Evolutionary conservation across 2,797 vertebrate species (phyloP), one percentile per base, ranked within the genome.

Genomic region (Sciaenops ocellatus): DNA sequence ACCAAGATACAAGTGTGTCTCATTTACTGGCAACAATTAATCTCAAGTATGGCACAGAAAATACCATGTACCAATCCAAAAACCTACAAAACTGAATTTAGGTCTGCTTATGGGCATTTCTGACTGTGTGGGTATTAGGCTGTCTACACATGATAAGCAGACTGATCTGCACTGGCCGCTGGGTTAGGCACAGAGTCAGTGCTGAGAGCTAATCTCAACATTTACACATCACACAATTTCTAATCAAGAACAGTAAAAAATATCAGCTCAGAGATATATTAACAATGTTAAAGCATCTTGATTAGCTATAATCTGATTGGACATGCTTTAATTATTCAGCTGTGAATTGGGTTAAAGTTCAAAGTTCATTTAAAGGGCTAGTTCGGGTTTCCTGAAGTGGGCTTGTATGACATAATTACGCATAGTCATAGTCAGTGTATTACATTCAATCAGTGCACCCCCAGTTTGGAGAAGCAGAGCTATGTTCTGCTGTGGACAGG

Each of bases 21-120:
- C 57, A 54, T 82, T 77, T 82, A 89, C 66, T 50, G 42, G 72
- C 72, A 88, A 85, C 69, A 82, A 82, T 89, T 85, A 76, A 89
- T 87, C 80, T 85, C 78, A 59, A 57, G 69, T 56, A 60, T 67
- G 76, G 42, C 26, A 62, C 9, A 6, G 12, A 59, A 73, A 74
- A 46, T 16, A 64, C 30, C 22, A 76, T 52, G 64, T 77, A 74
- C 66, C 30, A 69, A 76, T 38, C 24, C 28, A 66, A 51, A 73
- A 76, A 84, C 15, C 24, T 55, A 76, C 42, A 51, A 65, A 76
- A 42, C 44, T 63, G 55, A 38, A 80, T 63, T 76, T 20, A 69
- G 6, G 16, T 66, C 48, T 78, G 30, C 59, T 80, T 57, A 52
- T 59, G 42, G 59, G 41, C 54, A 76, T 68, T 76, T 76, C 69